Evolutionary conservation across 2,888 invertebrate genomes (phyloP).

Genomic region (Cheilosia pagana): DNA sequence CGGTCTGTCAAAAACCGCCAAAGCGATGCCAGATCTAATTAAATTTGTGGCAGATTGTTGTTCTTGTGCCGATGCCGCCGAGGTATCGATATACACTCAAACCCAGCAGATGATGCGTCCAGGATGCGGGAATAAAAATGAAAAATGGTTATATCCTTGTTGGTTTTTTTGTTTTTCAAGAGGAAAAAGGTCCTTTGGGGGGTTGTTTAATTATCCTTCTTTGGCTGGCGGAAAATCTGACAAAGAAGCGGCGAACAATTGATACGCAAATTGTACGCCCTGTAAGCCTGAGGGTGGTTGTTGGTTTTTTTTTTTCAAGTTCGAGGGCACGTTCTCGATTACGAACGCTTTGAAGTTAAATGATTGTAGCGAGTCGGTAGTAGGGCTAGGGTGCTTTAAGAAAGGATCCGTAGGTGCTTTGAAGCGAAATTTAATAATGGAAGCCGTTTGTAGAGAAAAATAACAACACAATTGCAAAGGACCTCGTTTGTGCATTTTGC

Average conservation of each 20-base stretch:
- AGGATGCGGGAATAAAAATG: constrained; percentile 7
- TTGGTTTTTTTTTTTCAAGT: constrained; percentile 5
- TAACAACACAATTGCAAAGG: no score
- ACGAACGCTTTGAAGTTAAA: constrained; percentile 41
- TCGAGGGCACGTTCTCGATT: constrained; percentile 26
- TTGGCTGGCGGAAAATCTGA: constrained; percentile 50
- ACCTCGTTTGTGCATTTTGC: no score
- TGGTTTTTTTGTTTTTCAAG: neutral
- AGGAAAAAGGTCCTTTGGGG: constrained; percentile 9
- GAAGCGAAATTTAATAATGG: neutral
- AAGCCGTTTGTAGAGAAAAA: no score
- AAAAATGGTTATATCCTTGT: constrained; percentile 36
- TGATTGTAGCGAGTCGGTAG: neutral
- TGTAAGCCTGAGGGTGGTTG: constrained; percentile 34
- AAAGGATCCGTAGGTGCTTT: constrained; percentile 3
- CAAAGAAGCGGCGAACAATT: constrained; percentile 56
- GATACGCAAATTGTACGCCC: constrained; percentile 57
- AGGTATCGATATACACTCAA: constrained; percentile 28
- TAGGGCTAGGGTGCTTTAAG: neutral
- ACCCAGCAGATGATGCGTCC: constrained; percentile 43
- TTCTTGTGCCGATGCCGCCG: constrained; percentile 12
- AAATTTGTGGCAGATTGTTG: constrained; percentile 69
- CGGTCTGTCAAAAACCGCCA: constrained; percentile 72
- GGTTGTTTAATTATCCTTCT: constrained; percentile 62
- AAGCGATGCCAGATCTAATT: constrained; percentile 70